Base-by-base conservation (phyloP, 2,888 invertebrate species). In the Lycophotia porphyrea region DNA sequence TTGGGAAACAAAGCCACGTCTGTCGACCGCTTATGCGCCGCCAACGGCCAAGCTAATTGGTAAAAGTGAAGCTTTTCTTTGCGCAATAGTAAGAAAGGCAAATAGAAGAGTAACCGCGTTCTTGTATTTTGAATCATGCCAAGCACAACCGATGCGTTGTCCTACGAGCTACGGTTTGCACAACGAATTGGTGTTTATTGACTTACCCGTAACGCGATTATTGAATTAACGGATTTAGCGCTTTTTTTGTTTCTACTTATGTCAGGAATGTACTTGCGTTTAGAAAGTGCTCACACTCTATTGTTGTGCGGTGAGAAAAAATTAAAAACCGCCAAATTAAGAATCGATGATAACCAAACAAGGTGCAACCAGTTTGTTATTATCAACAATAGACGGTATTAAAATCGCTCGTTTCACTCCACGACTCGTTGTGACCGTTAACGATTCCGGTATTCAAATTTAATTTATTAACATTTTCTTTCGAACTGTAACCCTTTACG, bases 41-140 rank as follows among this genome's bases (percentile, higher is more conserved):
- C 87, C 88, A 82, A 90, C 87, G 85, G 87, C 87, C 88, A 82
- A 90, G 90, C 91, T 95, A 96, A 96, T 96, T 95, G 95, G 96
- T 95, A 96, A 96, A 96, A 96, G 95, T 95, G 92, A 93, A 92
- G 93, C 92, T 94, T 93, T 94, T 93, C 92, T 92, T 93, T 92
- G 92, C 91, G 88, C 88, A 90, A 74, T 65, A 92, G 93, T 93
- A 92, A 90, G 93, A 93, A 95, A 93, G 91, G 89, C 92, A 95
- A 96, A 96, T 93, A 95, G 91, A 93, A 83, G 88, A 93, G 91
- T 91, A 90, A 88, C 88, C 84, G 87, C 84, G 87, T 91, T 91
- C 87, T 90, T 89, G 83, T 86, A 80, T 87, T 88, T 90, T 93
- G 92, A 93, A 90, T 93, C 93, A 94, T 84, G 85, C 74, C 74